Base-by-base conservation (phyloP, 2,888 invertebrate genomes). In the Tetropium fuscum region DNA sequence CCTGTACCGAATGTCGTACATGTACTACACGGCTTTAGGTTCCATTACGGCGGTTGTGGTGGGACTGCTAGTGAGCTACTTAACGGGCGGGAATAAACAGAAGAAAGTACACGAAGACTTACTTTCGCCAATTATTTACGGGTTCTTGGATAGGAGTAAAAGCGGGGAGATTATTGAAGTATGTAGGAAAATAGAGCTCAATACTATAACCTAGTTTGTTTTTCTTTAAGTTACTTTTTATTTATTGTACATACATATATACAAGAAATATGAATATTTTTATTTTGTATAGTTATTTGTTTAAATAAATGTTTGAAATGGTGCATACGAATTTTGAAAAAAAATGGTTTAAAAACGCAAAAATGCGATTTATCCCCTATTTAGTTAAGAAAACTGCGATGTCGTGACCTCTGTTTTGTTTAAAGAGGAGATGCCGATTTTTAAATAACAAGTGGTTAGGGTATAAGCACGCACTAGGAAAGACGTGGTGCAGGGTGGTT, bases 1-100 rank as follows among this genome's bases (percentile, higher is more conserved):
- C 64, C 68, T 92, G 16, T 88, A 90, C 73, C 83, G 87, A 68
- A 78, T 93, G 74, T 92, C 92, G 8, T 93, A 93, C 80, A 84
- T 92, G 78, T 92, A 91, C 83, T 93, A 92, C 80, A 90, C 91
- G 0, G 83, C 88, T 60, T 83, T 91, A n/a, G 92, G 92, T 3
- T 87, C 89, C 74, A 66, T 87, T 0, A 87, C 88, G 0, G 88
- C 88, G 7, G 84, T 91, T 40, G 56, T 85, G 2, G 84, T 90
- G 3, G 93, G 92, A 0, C 78, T 89, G 11, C 70, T 88, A 19
- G 88, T 91, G 19, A 91, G 92, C 13, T 88, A 87, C 79, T 83
- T 89, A 69, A 90, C 90, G 0, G 87, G 87, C 0, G 82, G 83
- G 0, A 82, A 51, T 38, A 40, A 40, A 3, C 7, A 13, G 8